Evolutionary conservation across 1,140 invertebrate species (phyloP), one percentile per base, ranked within the genome.

Genomic region (Lepeophtheirus salmonis): DNA sequence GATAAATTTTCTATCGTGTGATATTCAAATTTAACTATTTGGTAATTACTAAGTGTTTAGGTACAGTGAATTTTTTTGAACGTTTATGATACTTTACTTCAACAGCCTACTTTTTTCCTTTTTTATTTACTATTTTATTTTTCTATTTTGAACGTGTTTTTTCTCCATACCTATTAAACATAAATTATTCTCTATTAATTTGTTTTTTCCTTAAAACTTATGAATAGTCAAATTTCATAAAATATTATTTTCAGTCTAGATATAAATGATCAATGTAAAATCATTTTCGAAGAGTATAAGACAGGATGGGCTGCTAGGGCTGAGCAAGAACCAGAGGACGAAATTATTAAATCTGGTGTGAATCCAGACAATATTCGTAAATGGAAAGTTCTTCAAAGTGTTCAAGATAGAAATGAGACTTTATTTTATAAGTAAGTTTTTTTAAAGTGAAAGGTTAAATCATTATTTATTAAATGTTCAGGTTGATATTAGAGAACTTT

Each of bases 361-460:
- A 59, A 50, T 50, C 57, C 57, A 13, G 57, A 54, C 21, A 22
- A 54, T 22, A 54, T 54, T 22, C 52, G 52, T 14, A 59, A 59
- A 18, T 59, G 57, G 57, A 59, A 59, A 12, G 57, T 59, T 2
- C 57, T 59, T 2, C 57, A 59, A 22, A 20, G 26, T 10, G 30
- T 59, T 21, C 57, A 59, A 41, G 57, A 59, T 18, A 48, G 57
- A 3, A 59, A 59, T 50, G 57, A 59, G 23, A 59, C 57, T 3
- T 50, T 59, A 18, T 59, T 59, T 18, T 59, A 59, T 17, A 52
- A 22, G 52, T 54, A 54, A 14, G n/a, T 3, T 52, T 18, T 10
- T 12, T 52, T 10, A 13, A 13, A 41, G n/a, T 54, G 18, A 14
- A 3, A 14, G 52, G 2, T 54, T 2, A 20, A 3, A 54, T 20